phyloP scores from a whole-genome alignment of 2,888 invertebrate species.

The Ophion slaviceki region DNA sequence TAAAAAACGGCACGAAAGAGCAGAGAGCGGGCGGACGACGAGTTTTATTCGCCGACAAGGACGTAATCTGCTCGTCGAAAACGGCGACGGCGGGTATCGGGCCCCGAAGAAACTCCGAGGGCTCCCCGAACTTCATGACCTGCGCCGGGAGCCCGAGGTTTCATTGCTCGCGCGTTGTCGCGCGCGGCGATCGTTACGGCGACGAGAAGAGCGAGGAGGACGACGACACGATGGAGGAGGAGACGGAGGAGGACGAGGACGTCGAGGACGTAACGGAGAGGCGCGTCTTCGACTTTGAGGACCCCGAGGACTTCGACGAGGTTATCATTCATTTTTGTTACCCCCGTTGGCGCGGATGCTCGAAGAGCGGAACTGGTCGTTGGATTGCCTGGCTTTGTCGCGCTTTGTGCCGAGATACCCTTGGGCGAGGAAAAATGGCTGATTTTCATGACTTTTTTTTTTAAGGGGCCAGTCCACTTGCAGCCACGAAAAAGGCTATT shows the following conservation, averaged over 20 bases:
- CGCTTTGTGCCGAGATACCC: background rate
- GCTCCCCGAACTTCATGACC: slow-evolving; percentile 81
- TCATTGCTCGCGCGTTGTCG: slow-evolving; percentile 69
- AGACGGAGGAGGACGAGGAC: slow-evolving; percentile 73
- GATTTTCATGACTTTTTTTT: no score
- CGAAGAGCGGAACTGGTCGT: background rate
- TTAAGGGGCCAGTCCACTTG: no score
- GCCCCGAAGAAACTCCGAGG: slow-evolving; percentile 80
- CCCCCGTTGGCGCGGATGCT: background rate
- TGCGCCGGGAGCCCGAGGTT: slow-evolving; percentile 81
- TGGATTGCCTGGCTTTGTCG: background rate
- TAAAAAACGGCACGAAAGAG: slow-evolving; percentile 65
- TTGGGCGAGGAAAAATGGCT: background rate
- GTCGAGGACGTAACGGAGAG: slow-evolving; percentile 65
- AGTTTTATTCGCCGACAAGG: slow-evolving; percentile 73
- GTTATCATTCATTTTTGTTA: slow-evolving; percentile 17
- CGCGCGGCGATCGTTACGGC: slow-evolving; percentile 73
- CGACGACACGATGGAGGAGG: slow-evolving; percentile 77
- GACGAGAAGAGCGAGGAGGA: slow-evolving; percentile 76
- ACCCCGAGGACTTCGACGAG: slow-evolving; percentile 80
- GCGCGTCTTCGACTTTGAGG: slow-evolving; percentile 79
- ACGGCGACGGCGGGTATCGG: slow-evolving; percentile 58
- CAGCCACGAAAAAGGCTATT: no score
- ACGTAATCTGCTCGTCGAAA: background rate
- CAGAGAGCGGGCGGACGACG: slow-evolving; percentile 69